These are phyloP conservation scores for Bryconaethiops microstoma DNA, from an alignment of 2,797 vertebrate species.

Conservation along the genomic window DNA sequence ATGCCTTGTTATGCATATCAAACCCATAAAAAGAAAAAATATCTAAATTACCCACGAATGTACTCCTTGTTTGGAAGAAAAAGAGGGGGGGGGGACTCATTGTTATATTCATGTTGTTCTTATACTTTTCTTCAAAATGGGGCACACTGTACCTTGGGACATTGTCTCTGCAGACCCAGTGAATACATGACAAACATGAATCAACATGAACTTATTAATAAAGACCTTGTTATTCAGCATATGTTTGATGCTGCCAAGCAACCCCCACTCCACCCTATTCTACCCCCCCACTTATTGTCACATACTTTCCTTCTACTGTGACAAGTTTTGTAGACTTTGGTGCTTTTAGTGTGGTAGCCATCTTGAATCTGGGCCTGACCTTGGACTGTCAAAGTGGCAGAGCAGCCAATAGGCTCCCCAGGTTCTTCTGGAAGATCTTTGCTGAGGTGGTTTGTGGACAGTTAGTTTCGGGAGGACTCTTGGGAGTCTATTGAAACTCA, in stretches of 20 bases:
- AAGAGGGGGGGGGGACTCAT: conserved; percentile 47
- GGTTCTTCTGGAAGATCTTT: conserved; percentile 22
- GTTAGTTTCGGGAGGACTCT: conserved; percentile 33
- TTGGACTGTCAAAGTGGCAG: conserved; percentile 41
- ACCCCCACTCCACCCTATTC: conserved; percentile 25
- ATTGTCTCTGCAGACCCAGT: conserved; percentile 60
- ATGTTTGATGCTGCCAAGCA: conserved; percentile 60
- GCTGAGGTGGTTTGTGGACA: conserved; percentile 44
- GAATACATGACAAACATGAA: conserved; percentile 68
- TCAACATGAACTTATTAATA: conserved; percentile 69
- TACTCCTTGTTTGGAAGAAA: conserved; percentile 40
- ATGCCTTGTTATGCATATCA: conserved; percentile 65
- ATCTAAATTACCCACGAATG: conserved; percentile 60
- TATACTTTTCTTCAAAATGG: conserved; percentile 63
- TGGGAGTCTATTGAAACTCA: conserved; percentile 44
- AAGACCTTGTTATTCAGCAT: conserved; percentile 63
- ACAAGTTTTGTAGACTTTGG: conserved; percentile 18
- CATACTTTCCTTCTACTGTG: conserved; percentile 16
- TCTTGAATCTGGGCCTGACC: conserved; percentile 31
- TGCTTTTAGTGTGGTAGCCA: conserved; percentile 2
- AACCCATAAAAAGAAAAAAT: conserved; percentile 60
- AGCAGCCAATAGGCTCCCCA: conserved; percentile 19
- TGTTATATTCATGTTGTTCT: conserved; percentile 69
- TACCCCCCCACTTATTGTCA: conserved; percentile 27
- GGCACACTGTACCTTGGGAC: conserved; percentile 57